Base-by-base conservation (phyloP, 1,140 invertebrate genomes). In the Chymomyza costata region DNA sequence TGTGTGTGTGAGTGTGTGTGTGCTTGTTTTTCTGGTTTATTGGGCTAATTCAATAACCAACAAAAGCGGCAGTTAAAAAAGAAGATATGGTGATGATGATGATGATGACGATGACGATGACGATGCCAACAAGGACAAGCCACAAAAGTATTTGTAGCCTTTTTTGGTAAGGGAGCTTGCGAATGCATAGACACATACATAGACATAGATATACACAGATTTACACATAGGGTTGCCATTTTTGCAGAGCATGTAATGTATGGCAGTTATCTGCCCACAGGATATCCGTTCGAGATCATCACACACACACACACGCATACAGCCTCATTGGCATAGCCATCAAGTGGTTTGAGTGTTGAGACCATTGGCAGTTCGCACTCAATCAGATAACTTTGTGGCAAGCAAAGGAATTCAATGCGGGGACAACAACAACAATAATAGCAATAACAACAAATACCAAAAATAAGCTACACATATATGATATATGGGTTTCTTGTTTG, bases 1-100 rank as follows among this genome's bases (percentile, higher is more conserved):
- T 52, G 51, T 49, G 39, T 66, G 45, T 13, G 6, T 34, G 6
- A 3, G 7, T 56, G 46, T 43, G 38, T 44, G 37, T 57, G 32
- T 50, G 39, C 73, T 83, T 84, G 71, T 84, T 84, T 84, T 84
- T 84, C 82, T 84, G 82, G 73, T 81, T 84, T 84, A 84, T 84
- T 84, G 82, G 78, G 70, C 82, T 84, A 82, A 84, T 84, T 84
- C 78, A 84, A 83, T 84, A 84, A 82, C 82, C 78, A 63, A 74
- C 58, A 63, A 74, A 67, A 74, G 56, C 65, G 54, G 16, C 61
- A 34, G 32, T 38, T 49, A 61, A 53, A 61, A 59, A 46, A 35
- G 25, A 39, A 40, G 32, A 38, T 25, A 35, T 32, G 6, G 18
- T 13, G 18, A 34, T 19, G 15, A 16, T 28, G 5, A 45, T 45